These are phyloP conservation scores for Periophthalmus modestus DNA, from an alignment of 2,113 vertebrate genomes.

Conservation along the genomic window DNA sequence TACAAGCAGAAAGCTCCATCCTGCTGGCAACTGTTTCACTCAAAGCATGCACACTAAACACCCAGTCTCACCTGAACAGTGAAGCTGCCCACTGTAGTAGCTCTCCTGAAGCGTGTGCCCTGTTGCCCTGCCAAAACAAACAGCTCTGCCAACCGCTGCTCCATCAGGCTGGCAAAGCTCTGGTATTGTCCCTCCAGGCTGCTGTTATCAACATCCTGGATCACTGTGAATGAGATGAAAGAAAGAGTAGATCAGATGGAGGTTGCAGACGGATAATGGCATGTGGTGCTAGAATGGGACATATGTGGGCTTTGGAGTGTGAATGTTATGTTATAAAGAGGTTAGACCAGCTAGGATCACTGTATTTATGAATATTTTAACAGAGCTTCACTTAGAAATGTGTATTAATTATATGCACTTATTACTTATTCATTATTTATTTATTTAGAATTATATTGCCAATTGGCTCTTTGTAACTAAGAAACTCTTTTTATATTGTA, in stretches of 20 bases:
- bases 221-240: slow-evolving; percentile 77
- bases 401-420: not conserved
- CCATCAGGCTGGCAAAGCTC: slow-evolving; percentile 96
- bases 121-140: slow-evolving; percentile 93
- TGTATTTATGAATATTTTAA: not conserved
- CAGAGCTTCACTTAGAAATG: not conserved
- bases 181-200: slow-evolving; percentile 91
- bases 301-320: not conserved
- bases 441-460: not conserved
- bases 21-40: too few relatives aligned
- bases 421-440: not conserved
- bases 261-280: slow-evolving; percentile 19
- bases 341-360: not conserved
- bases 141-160: slow-evolving; percentile 91
- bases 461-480: not conserved
- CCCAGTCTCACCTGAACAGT: slow-evolving; percentile 85
- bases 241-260: slow-evolving; percentile 36
- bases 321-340: not conserved
- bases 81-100: slow-evolving; percentile 90
- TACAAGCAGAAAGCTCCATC: too few relatives aligned
- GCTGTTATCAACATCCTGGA: slow-evolving; percentile 91
- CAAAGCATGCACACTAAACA: too few relatives aligned
- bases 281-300: not conserved
- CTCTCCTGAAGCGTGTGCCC: slow-evolving; percentile 85
- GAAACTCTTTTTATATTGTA: too few relatives aligned